Evolutionary conservation across 2,888 invertebrate species (phyloP).

Genomic region (Lasioglossum pauxillum): DNA sequence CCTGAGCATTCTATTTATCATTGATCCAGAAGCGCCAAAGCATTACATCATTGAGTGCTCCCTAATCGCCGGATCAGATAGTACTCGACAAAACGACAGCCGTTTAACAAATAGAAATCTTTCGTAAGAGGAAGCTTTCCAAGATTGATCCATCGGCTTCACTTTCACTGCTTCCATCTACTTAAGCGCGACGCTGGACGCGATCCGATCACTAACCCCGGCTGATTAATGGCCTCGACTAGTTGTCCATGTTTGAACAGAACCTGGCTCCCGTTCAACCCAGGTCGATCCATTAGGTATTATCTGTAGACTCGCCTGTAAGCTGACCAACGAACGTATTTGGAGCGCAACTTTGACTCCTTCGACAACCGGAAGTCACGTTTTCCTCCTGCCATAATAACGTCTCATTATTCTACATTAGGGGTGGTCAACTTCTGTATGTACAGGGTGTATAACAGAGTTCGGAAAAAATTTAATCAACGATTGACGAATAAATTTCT

Average conservation of each 20-base stretch:
- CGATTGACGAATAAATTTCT: too few relatives aligned
- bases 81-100: background rate
- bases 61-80: background rate
- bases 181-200: background rate
- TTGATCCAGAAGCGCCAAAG: too few relatives aligned
- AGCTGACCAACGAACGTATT: background rate
- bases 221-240: slow-evolving; percentile 31
- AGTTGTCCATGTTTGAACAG: slow-evolving; percentile 25
- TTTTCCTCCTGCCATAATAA: background rate
- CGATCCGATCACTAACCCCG: background rate
- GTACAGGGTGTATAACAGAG: too few relatives aligned
- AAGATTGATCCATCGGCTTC: slow-evolving; percentile 10
- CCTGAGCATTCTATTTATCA: too few relatives aligned
- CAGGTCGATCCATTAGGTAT: slow-evolving; percentile 15
- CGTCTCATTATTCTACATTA: background rate
- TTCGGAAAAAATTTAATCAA: too few relatives aligned
- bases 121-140: slow-evolving; percentile 15
- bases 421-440: background rate
- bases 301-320: background rate
- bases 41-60: background rate
- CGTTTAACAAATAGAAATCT: slow-evolving; percentile 3
- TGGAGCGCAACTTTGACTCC: background rate
- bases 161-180: slow-evolving; percentile 31
- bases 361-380: slow-evolving; percentile 22
- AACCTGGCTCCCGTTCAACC: slow-evolving; percentile 22